Base-by-base conservation (phyloP, 64 coral and sea anemone species). In the Exaiptasia diaphana region DNA sequence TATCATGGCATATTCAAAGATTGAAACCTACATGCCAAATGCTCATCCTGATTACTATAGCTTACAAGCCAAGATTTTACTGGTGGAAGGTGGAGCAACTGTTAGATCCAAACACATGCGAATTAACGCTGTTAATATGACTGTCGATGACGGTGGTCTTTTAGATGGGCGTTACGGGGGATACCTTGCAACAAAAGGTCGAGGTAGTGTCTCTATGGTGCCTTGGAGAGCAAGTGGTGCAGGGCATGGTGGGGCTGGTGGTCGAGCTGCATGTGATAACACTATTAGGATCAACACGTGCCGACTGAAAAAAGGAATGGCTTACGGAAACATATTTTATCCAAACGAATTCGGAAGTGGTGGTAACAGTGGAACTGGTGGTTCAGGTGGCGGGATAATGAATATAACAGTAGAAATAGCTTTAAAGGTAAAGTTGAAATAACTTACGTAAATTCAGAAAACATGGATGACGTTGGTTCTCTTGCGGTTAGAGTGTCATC, bases 1-100 rank as follows among this genome's bases (percentile, higher is more conserved):
- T 28, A 75, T 96, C 75, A 96, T 96, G 92, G 92, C 92, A 12
- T 65, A 84, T 18, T 96, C 92, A 2, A 78, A 96, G 54, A 67
- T 96, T 9, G 7, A n/a, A 27, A 76, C 80, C 27, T 25, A 96
- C 65, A 86, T 80, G 21, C 67, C 73, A 7, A 90, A 90, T 60
- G 92, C 92, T 9, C 73, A 96, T 75, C 46, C 57, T 15, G 68
- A 77, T 5, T 15, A 31, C 11, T 96, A 55, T 29, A 74, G 73
- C 20, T 29, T 96, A 15, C 53, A 80, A 65, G 74, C 86, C 5
- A 83, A 84, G 53, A 86, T 96, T 49, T 75, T 96, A 18, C 50
- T 79, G 10, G 86, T 96, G 67, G 92, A 96, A 67, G 92, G 91
- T 22, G 89, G 89, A 22, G 89, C 73, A 29, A 37, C 53, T 10